These are phyloP conservation scores for Bungarus multicinctus DNA, from an alignment of 2,113 vertebrate genomes.

Conservation along the genomic window DNA sequence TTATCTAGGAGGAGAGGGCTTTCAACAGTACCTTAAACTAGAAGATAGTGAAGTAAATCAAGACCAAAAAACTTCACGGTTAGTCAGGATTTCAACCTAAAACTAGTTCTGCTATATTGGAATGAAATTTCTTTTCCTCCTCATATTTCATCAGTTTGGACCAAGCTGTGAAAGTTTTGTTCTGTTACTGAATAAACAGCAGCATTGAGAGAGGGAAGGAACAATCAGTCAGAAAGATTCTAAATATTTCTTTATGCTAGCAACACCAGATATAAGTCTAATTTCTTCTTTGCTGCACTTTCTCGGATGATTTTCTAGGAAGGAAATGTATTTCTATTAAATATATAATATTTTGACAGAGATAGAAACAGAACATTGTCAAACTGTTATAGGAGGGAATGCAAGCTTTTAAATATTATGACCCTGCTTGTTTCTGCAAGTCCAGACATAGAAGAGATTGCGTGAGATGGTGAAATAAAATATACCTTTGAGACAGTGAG, in stretches of 20 bases:
- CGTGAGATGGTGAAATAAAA: slow-evolving; percentile 55
- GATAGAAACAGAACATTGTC: neutral
- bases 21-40: neutral
- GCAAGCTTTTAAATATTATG: slow-evolving; percentile 30
- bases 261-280: neutral
- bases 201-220: neutral
- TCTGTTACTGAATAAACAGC: too few relatives aligned
- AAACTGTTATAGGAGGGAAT: slow-evolving; percentile 19
- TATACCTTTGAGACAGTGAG: slow-evolving; percentile 42
- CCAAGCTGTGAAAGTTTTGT: neutral
- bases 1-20: too few relatives aligned
- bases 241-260: neutral
- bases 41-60: neutral
- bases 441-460: slow-evolving; percentile 45
- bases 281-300: neutral
- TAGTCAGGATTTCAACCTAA: neutral
- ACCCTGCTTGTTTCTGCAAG: slow-evolving; percentile 51
- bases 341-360: neutral
- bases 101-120: neutral
- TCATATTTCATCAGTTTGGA: neutral
- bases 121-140: neutral
- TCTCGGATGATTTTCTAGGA: neutral
- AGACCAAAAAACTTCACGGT: neutral
- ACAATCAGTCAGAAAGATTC: neutral
- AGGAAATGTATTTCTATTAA: neutral